Conservation (phyloP, 2,888 invertebrate species). For the Hecatera dysodea region DNA sequence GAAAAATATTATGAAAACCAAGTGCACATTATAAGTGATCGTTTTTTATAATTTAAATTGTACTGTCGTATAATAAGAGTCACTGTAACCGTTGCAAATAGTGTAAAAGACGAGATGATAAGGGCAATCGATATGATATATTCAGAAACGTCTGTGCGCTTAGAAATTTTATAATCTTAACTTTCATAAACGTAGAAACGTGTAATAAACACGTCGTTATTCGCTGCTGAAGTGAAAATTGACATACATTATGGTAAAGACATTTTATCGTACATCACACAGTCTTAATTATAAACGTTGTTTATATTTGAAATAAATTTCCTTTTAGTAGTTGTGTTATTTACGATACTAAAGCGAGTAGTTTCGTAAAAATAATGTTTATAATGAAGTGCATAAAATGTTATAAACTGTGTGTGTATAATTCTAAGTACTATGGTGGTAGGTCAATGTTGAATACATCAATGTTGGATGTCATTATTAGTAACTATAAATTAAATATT, state of each 20-base stretch:
- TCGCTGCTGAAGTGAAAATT: constrained; percentile 23
- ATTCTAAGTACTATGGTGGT: constrained; percentile 48
- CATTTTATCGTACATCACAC: constrained; percentile 45
- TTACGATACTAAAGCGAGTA: constrained; percentile 40
- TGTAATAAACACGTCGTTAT: constrained; percentile 26
- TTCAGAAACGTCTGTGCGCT: constrained; percentile 40
- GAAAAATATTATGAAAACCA: no score
- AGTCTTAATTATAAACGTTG: constrained; percentile 63
- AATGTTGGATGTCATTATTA: constrained; percentile 75
- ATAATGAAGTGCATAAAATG: constrained; percentile 60
- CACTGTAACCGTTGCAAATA: constrained; percentile 28
- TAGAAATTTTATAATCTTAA: constrained; percentile 28
- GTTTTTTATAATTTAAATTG: neutral
- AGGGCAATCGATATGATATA: constrained; percentile 19
- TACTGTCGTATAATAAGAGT: neutral
- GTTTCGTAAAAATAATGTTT: constrained; percentile 60
- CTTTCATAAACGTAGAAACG: constrained; percentile 26
- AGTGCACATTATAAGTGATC: neutral
- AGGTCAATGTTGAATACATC: constrained; percentile 68
- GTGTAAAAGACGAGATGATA: constrained; percentile 9
- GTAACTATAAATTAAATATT: constrained; percentile 71
- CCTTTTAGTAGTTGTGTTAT: constrained; percentile 36
- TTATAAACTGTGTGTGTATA: constrained; percentile 53
- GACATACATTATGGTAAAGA: constrained; percentile 19
- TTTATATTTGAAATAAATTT: constrained; percentile 40